Evolutionary conservation across 2,113 vertebrate genomes (phyloP).

Genomic region (Tapirus terrestris): DNA sequence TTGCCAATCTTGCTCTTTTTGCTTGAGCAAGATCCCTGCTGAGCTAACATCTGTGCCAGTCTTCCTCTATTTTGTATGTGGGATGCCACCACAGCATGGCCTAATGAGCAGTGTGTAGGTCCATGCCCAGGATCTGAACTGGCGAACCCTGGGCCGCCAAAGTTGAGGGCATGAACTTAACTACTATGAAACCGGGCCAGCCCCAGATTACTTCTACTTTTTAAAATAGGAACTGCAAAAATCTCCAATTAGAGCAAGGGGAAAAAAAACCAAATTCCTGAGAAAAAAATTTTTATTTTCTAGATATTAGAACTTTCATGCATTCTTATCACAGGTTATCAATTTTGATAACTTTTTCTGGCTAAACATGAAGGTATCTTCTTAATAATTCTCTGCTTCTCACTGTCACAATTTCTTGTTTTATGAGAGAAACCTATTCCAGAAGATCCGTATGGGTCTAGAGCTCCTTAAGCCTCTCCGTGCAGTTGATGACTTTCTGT

Average conservation of each 20-base stretch:
- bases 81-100: too few species aligned
- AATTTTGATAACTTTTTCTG: neutral
- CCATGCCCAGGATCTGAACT: too few species aligned
- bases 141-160: too few species aligned
- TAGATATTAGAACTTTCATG: neutral
- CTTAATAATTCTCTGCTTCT: neutral
- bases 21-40: too few species aligned
- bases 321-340: neutral
- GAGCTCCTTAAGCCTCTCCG: neutral
- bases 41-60: too few species aligned
- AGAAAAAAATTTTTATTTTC: neutral
- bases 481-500: neutral
- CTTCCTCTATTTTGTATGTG: too few species aligned
- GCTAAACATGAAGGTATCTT: neutral
- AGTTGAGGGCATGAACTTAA: too few species aligned
- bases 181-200: too few species aligned
- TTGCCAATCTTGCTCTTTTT: too few species aligned
- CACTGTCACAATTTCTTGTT: neutral
- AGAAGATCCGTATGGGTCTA: neutral
- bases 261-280: slow-evolving; percentile 7
- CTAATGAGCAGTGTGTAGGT: too few species aligned
- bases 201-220: neutral
- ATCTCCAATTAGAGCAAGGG: neutral
- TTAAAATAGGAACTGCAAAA: neutral
- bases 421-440: neutral